Conservation (phyloP, 2,888 invertebrate genomes). For the Agrotis segetum region DNA sequence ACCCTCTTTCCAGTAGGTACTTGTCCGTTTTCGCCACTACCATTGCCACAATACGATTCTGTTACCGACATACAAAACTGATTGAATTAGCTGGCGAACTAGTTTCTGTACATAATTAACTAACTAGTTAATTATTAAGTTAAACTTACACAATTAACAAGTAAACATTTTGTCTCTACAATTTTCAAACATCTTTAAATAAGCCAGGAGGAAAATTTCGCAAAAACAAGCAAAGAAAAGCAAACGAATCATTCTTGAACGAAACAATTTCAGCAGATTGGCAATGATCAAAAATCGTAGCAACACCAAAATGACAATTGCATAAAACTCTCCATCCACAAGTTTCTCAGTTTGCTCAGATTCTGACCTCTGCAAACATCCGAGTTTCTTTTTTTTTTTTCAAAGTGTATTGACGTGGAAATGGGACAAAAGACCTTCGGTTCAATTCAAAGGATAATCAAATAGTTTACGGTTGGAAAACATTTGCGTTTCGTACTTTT, state of each 20-base stretch:
- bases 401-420: constrained; percentile 76
- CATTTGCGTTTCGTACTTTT: constrained; percentile 74
- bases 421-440: constrained; percentile 77
- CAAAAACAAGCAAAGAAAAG: too few species aligned
- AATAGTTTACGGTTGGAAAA: constrained; percentile 80
- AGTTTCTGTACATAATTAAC: too few species aligned
- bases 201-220: too few species aligned
- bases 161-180: too few species aligned
- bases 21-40: too few species aligned
- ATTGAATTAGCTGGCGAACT: too few species aligned
- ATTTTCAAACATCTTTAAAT: too few species aligned
- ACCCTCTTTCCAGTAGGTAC: too few species aligned
- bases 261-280: not conserved
- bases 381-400: constrained; percentile 72
- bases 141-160: too few species aligned
- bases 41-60: too few species aligned
- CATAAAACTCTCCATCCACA: constrained; percentile 39
- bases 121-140: too few species aligned
- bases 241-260: not conserved
- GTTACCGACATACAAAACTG: too few species aligned
- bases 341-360: constrained; percentile 68
- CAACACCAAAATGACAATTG: constrained; percentile 48
- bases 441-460: constrained; percentile 83
- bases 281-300: constrained; percentile 28
- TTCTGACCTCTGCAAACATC: constrained; percentile 75